These are phyloP conservation scores for Gila orcuttii DNA, from an alignment of 2,113 vertebrate genomes.

Conservation along the genomic window DNA sequence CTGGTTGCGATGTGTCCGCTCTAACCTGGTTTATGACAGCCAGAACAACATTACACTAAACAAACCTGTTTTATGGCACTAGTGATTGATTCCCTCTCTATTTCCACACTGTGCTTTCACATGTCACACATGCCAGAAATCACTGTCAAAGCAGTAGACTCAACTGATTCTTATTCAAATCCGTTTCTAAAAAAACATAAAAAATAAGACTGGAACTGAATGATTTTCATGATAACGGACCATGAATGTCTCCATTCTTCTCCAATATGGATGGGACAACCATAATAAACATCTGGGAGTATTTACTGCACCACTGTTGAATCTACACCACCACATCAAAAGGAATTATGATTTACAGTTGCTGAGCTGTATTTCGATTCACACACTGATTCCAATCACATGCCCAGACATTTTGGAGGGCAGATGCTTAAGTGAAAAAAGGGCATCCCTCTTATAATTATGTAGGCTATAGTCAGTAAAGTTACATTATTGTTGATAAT, in stretches of 20 bases:
- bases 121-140: slow-evolving; percentile 17
- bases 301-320: neutral
- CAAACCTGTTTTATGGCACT: slow-evolving; percentile 48
- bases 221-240: neutral
- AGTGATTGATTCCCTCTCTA: slow-evolving; percentile 57
- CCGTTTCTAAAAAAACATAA: neutral
- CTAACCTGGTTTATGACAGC: slow-evolving; percentile 58
- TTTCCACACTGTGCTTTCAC: slow-evolving; percentile 48
- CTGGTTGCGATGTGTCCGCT: slow-evolving; percentile 35
- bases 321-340: neutral
- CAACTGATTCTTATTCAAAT: slow-evolving; percentile 7
- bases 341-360: neutral
- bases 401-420: too few relatives aligned
- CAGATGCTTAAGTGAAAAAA: too few relatives aligned
- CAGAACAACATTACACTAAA: slow-evolving; percentile 52
- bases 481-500: too few relatives aligned
- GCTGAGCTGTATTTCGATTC: neutral
- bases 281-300: neutral
- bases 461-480: too few relatives aligned
- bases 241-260: neutral
- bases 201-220: too few relatives aligned
- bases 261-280: neutral
- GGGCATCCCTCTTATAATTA: too few relatives aligned
- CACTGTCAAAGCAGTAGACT: neutral
- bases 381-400: neutral